A percentile compares a stretch with the other conserved stretches of the same genome.
Evolutionary conservation across 2,113 vertebrate genomes (phyloP).

Genomic region (human (Homo sapiens)): DNA sequence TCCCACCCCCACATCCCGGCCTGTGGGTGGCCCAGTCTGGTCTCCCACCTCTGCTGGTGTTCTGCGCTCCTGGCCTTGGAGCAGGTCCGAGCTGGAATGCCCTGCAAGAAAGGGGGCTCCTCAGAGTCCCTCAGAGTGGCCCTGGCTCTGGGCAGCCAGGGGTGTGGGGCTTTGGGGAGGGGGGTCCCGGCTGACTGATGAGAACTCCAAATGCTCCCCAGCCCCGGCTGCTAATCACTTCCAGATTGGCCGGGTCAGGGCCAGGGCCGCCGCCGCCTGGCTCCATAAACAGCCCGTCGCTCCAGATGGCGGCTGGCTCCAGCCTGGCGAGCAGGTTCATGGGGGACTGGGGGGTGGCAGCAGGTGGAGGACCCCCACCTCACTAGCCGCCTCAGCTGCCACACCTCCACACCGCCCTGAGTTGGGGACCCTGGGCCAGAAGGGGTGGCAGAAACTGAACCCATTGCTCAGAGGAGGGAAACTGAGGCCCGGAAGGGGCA

Average conservation of each 20-base stretch:
- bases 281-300: slow-evolving; percentile 99
- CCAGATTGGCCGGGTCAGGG: slow-evolving; percentile 99
- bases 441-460: not conserved
- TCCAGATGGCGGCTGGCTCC: slow-evolving; percentile 99
- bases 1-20: not conserved
- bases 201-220: slow-evolving; percentile 86
- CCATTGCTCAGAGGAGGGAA: slow-evolving; percentile 35
- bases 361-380: slow-evolving; percentile 96
- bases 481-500: not conserved
- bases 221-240: slow-evolving; percentile 94
- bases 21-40: slow-evolving; percentile 67
- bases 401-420: accelerated
- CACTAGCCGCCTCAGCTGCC: not conserved
- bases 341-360: slow-evolving; percentile 95
- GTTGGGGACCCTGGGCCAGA: not conserved
- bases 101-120: slow-evolving; percentile 58
- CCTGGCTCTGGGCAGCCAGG: not conserved
- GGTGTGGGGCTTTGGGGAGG: not conserved
- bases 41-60: not conserved
- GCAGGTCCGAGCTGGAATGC: slow-evolving; percentile 22
- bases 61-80: slow-evolving; percentile 47
- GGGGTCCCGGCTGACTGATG: slow-evolving; percentile 76
- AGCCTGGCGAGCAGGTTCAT: slow-evolving; percentile 99
- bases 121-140: slow-evolving; percentile 47
- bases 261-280: slow-evolving; percentile 97